Base-by-base conservation (phyloP, 2,113 vertebrate genomes). In the Camelus dromedarius region DNA sequence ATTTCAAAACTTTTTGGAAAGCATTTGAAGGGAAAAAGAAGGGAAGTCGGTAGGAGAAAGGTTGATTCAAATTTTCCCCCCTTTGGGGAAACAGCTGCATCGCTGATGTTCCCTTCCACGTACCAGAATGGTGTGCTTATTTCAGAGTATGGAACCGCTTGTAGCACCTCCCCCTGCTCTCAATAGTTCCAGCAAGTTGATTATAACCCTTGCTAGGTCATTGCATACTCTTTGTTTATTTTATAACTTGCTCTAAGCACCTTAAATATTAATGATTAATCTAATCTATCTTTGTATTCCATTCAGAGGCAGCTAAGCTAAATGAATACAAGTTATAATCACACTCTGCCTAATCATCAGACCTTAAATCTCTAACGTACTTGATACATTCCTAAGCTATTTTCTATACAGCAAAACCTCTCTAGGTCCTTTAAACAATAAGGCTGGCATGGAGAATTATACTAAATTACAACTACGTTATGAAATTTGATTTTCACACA, bases 21-120 rank as follows among this genome's bases (percentile, higher is more conserved):
- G 46, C 77, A 66, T 91, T 73, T 28, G 92, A 96, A 95, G 79
- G 50, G 42, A 96, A 94, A 46, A 91, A 95, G 89, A 94, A 96
- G 82, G 86, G 80, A 97, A 96, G 84, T 92, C 9, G 13, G 83
- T 93, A 93, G 97, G 97, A 97, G 96, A 98, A 97, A 98, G 92
- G 95, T 95, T 97, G 91, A 97, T 80, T 92, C 69, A 84, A 96
- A 93, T 80, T n/a, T 22, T 42, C 30, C 54, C 76, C 93, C 95
- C 97, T 96, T 97, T 97, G 96, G 98, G 98, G 97, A 98, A 97
- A 98, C 97, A 97, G 97, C 97, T 98, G 96, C 92, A 86, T 16
- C 50, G 20, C 69, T 85, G 66, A 77, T 95, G 79, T 97, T 95
- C 58, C 93, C 91, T 90, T 93, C 80, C 67, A 89, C 35, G 26